Base-by-base conservation (phyloP, 2,888 invertebrate genomes). In the Cheilosia vernalis region DNA sequence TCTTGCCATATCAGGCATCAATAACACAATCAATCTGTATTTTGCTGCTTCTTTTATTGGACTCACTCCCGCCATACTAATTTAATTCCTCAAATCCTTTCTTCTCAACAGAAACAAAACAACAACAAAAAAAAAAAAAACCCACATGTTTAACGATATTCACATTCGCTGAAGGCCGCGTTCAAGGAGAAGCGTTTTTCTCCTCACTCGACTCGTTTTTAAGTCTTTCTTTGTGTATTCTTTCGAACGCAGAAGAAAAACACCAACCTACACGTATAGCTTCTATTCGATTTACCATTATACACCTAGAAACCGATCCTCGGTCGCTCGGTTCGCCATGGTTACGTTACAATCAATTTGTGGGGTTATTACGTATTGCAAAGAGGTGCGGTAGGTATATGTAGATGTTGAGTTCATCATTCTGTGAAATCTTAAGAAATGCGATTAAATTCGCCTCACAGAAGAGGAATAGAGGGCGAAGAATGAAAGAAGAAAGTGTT, bases 1-100 rank as follows among this genome's bases (percentile, higher is more conserved):
- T 53, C 6, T 42, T 19, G 17, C 37, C 40, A 79, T 66, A 67
- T 40, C 69, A 40, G 37, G 73, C 76, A 79, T 73, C 79, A 79
- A 74, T 83, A 83, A 69, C 67, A 64, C 69, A 78, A 82, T 77
- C 70, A 77, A 74, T 74, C 72, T 83, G 60, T 76, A 66, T 64
- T 55, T 77, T 66, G 40, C 13, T 47, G 17, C 13, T 27, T n/a
- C n/a, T 30, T 67, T 40, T 44, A 15, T 69, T 17, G 55, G 19
- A 15, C 51, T 37, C 33, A 10, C 30, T 10, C 40, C 10, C 17
- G 56, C 49, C 72, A 61, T 58, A 78, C 63, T 82, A 70, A 82
- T 70, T 56, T 73, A 40, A 66, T 72, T 78, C 49, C 33, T 56
- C 24, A 64, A 56, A 72, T 56, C 63, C 72, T 73, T 78, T 83